Percentiles rank a stretch among this genome's conserved stretches.
phyloP scores from a whole-genome alignment of 2,888 invertebrate species.

The Prostheceraeus crozeri region DNA sequence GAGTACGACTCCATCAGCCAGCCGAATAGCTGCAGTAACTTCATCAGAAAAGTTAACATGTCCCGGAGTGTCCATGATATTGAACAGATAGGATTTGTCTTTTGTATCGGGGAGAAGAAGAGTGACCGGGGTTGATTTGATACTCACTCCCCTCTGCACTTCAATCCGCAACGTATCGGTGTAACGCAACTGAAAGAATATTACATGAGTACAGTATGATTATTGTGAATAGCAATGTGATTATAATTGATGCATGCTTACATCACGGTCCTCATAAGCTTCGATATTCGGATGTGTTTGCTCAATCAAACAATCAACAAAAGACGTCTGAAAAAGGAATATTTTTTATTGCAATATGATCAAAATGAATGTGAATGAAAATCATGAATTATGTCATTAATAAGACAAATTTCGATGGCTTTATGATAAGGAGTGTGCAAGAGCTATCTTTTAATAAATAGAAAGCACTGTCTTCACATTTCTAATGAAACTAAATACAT shows the following conservation, averaged over 20 bases:
- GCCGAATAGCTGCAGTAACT: conserved; percentile 86
- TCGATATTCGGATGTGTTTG: conserved; percentile 87
- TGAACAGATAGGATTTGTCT: conserved; percentile 89
- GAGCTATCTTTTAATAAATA: no score
- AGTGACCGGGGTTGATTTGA: conserved; percentile 89
- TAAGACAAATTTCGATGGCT: no score
- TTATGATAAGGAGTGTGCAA: no score
- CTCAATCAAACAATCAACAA: conserved; percentile 87
- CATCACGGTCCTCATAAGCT: conserved; percentile 55
- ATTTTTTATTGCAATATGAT: no score
- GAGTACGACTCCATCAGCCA: conserved; percentile 78
- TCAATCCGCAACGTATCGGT: conserved; percentile 91
- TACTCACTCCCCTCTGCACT: conserved; percentile 78
- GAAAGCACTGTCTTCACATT: no score
- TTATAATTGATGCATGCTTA: no score
- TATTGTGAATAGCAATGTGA: no score
- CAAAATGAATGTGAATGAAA: no score
- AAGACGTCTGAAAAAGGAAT: no score
- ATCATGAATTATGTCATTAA: no score
- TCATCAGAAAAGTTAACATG: conserved; percentile 99
- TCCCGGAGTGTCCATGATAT: conserved; percentile 88
- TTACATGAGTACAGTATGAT: no score
- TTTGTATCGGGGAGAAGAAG: conserved; percentile 83
- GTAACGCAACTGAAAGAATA: conserved; percentile 63
- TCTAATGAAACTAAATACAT: no score